phyloP scores from a whole-genome alignment of 2,113 vertebrate genomes.

The Oryctolagus cuniculus region mOryCun1.1 NC_091433.1:17084501-17085000 shows the following conservation, averaged over 20 bases:
- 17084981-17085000: not conserved
- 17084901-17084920: slow-evolving; percentile 29
- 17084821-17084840: not conserved
- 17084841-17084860: slow-evolving; percentile 32
- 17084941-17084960: not conserved
- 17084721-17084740: not conserved
- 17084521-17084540: slow-evolving; percentile 25
- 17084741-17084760: not conserved
- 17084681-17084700: not conserved
- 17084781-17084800: slow-evolving; percentile 26
- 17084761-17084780: slow-evolving; percentile 56
- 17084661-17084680: not conserved
- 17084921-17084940: slow-evolving; percentile 26
- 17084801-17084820: slow-evolving; percentile 32
- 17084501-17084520: not conserved
- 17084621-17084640: not conserved
- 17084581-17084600: not conserved
- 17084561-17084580: not conserved
- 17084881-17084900: not conserved
- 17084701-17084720: not conserved
- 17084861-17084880: not conserved
- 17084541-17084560: not conserved
- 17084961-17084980: not conserved
- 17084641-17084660: not conserved
- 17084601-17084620: not conserved